Evolutionary conservation across 1,140 invertebrate genomes (phyloP), one percentile per base, ranked within the genome.

Genomic region (Drosophila orena): DNA sequence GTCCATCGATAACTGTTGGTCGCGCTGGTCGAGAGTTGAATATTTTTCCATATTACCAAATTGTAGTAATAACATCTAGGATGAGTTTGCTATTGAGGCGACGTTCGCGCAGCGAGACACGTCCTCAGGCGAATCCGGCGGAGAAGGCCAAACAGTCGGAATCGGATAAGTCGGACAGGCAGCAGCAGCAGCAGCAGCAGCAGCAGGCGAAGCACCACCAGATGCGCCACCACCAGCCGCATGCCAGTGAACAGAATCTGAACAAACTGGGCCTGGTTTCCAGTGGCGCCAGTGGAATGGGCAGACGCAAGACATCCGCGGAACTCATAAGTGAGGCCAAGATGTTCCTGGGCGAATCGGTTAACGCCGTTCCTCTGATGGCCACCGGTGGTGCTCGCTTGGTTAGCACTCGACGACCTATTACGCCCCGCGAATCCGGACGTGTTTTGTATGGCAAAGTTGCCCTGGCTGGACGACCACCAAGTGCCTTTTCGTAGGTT

Each of bases 281-380:
- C 27, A 38, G 42, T 11, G 30, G 42, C 5, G 14, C 38, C 7
- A 15, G 10, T 34, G 79, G 79, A 14, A 79, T 91, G 77, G 80
- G 81, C 35, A 69, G 90, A n/a, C 85, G 91, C 24, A 95, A 95
- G 89, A 96, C 95, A 1, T 96, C 95, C 17, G 95, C 95, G 0
- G 95, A 97, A 90, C 96, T 97, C 64, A 96, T 97, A 53, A 96
- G 94, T 80, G 96, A 97, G 93, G 96, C 96, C 0, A 93, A 95
- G 70, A 27, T 79, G n/a, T 94, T 94, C 27, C 94, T 95, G 37
- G 92, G 86, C 14, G 84, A 85, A 10, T 40, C 30, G 4, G 35
- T 65, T 1, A 59, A 40, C 8, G 42, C 70, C 1, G 44, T 58
- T 38, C 52, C 69, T 12, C 44, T 80, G 43, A 59, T 84, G 64